Evolutionary conservation across 1,140 invertebrate genomes (phyloP), one percentile per base, ranked within the genome.

Genomic region (Mylabris phalerata): DNA sequence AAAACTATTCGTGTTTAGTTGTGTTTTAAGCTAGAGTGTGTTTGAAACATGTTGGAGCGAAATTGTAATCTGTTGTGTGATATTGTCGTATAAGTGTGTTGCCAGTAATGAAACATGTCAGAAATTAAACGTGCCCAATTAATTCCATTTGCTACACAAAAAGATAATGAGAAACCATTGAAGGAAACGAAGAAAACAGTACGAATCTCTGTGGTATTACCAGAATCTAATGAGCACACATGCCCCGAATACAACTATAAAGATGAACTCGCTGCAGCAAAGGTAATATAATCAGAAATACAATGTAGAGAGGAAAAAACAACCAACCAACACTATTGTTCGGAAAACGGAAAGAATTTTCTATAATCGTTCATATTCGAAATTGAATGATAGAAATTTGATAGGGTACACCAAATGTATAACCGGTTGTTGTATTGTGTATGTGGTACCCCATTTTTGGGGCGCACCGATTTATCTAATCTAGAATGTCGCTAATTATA

Each of bases 201-300:
- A 56, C 78, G 84, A 57, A 82, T 86, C 69, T 72, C 73, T 47
- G 69, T 86, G 60, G 75, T 75, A 67, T 76, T 86, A 56, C 74
- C 75, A 49, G 82, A 84, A 70, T 83, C 83, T 9, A 85, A 81
- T 70, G 82, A 84, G 70, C 75, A 78, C 73, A 78, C 77, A 73
- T 84, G 79, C 75, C 79, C 83, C 50, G 82, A 84, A 75, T 84
- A 79, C 76, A 84, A 81, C 74, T 86, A 82, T 75, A 75, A 77
- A 65, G 79, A 84, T 62, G 77, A 84, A 64, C 71, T 84, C 64
- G 80, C 78, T 73, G 70, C 77, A 68, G 77, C 75, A 66, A 79
- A 82, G 80, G 83, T 84, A 75, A 81, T 78, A 79, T 68, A 62
- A 54, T 11, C 67, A 19, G 67, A 71, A 66, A 71, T 64, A 72